Conservation (phyloP, 1,140 invertebrate genomes). For the Lucilia sericata region DNA sequence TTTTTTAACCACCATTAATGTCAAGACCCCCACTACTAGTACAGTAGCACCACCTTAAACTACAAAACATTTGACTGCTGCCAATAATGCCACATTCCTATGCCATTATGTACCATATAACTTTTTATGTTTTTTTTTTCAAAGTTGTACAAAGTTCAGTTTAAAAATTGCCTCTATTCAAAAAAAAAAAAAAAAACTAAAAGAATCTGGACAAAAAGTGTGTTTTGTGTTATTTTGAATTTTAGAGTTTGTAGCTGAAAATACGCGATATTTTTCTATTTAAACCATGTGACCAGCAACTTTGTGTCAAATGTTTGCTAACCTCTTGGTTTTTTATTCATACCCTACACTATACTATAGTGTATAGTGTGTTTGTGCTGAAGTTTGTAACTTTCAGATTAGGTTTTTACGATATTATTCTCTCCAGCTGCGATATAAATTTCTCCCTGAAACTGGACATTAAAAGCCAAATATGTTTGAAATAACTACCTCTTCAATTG, state of each 20-base stretch:
- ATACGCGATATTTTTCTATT: conserved; percentile 13
- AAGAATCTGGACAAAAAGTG: neutral
- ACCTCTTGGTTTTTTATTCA: neutral
- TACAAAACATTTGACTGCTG: conserved; percentile 9
- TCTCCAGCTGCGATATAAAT: too few relatives aligned
- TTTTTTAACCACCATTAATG: conserved; percentile 15
- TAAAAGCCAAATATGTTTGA: too few relatives aligned
- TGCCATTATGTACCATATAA: conserved; percentile 12
- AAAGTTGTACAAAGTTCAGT: neutral
- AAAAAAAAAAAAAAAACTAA: neutral
- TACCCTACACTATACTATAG: neutral
- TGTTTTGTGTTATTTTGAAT: neutral
- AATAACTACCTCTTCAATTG: too few relatives aligned
- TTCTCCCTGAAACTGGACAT: too few relatives aligned
- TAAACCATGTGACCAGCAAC: conserved; percentile 5
- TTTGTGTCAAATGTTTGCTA: conserved; percentile 21
- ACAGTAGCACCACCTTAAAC: neutral
- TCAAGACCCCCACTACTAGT: neutral
- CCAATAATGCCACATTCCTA: conserved; percentile 13
- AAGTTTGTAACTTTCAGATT: too few relatives aligned
- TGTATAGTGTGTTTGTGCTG: too few relatives aligned
- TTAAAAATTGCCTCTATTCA: neutral
- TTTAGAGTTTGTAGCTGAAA: neutral
- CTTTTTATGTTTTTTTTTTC: neutral
- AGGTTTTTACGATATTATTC: too few relatives aligned